Evolutionary conservation across 35 echinoderm and acorn worm species (phyloP).

Genomic region (Ptychodera flava): DNA sequence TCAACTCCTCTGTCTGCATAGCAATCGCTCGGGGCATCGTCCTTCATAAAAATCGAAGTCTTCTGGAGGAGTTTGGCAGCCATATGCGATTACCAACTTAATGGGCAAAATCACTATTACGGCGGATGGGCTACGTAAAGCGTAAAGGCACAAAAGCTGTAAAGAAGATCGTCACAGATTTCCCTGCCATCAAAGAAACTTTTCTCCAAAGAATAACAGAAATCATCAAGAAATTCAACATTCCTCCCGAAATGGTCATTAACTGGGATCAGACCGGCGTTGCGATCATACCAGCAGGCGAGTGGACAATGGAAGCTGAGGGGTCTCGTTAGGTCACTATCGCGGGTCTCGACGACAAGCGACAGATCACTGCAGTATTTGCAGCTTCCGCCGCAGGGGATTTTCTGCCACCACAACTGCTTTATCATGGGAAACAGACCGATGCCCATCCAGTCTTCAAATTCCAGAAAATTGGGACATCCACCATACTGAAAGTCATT

Average conservation of each 20-base stretch:
- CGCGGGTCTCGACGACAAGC: conserved; percentile 50
- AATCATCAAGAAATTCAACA: conserved; percentile 29
- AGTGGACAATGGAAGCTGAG: conserved; percentile 31
- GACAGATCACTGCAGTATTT: conserved; percentile 35
- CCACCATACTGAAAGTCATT: conserved; percentile 28
- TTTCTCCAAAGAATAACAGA: background rate
- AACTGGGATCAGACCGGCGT: conserved; percentile 67
- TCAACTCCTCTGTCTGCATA: conserved; percentile 13
- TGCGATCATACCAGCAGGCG: conserved; percentile 19
- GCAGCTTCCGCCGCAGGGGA: conserved; percentile 22
- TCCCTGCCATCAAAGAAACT: conserved; percentile 10
- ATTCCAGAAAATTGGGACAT: conserved; percentile 56
- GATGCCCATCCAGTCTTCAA: conserved; percentile 36
- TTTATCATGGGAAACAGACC: conserved; percentile 43
- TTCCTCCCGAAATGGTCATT: conserved; percentile 34
- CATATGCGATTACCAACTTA: background rate
- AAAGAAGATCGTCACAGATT: background rate
- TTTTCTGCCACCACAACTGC: conserved; percentile 43
- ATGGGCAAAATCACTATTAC: background rate
- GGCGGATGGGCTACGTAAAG: background rate
- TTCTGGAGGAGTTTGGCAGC: background rate
- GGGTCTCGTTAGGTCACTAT: conserved; percentile 29
- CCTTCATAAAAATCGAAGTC: background rate
- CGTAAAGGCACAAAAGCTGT: conserved; percentile 36
- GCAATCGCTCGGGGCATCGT: conserved; percentile 6